phyloP scores from a whole-genome alignment of 2,797 vertebrate species.

The Enteromius thamalakanensis region DNA sequence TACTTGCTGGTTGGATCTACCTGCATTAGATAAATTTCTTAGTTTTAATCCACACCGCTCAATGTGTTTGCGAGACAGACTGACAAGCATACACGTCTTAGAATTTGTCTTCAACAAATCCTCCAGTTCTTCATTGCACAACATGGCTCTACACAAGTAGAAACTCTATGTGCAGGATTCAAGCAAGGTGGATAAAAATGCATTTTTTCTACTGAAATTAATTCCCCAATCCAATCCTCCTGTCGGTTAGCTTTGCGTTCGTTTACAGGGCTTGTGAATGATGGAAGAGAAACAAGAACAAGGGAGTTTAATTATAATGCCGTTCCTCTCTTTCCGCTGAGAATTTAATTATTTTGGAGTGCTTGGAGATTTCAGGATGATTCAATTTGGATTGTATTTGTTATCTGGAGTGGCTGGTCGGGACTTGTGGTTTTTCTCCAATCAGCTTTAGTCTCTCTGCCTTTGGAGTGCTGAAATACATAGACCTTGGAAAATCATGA shows the following conservation, averaged over 20 bases:
- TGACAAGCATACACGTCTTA: conserved; percentile 37
- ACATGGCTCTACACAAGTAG: conserved; percentile 38
- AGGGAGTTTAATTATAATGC: conserved; percentile 59
- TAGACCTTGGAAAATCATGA: conserved; percentile 44
- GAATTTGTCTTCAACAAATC: conserved; percentile 52
- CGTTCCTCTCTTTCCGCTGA: conserved; percentile 50
- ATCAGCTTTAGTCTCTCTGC: conserved; percentile 34
- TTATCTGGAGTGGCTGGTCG: conserved; percentile 48
- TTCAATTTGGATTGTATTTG: conserved; percentile 54
- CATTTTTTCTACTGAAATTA: conserved; percentile 45
- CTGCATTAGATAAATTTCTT: conserved; percentile 25
- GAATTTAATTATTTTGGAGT: conserved; percentile 62
- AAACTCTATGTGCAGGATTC: conserved; percentile 50
- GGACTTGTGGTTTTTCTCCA: conserved; percentile 37
- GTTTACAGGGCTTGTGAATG: conserved; percentile 31
- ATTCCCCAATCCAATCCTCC: conserved; percentile 55
- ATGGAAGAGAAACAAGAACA: conserved; percentile 44
- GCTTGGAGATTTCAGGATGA: conserved; percentile 58
- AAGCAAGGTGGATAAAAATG: conserved; percentile 47
- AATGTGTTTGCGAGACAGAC: conserved; percentile 6
- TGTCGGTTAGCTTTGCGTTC: conserved; percentile 47
- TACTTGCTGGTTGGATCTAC: not conserved
- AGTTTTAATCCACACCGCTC: not conserved
- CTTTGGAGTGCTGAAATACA: conserved; percentile 35
- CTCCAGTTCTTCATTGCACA: conserved; percentile 8